Percentiles rank a stretch among this genome's conserved stretches.
Evolutionary conservation across 2,888 invertebrate species (phyloP).

Genomic region (Eudasyphora cyanicolor): DNA sequence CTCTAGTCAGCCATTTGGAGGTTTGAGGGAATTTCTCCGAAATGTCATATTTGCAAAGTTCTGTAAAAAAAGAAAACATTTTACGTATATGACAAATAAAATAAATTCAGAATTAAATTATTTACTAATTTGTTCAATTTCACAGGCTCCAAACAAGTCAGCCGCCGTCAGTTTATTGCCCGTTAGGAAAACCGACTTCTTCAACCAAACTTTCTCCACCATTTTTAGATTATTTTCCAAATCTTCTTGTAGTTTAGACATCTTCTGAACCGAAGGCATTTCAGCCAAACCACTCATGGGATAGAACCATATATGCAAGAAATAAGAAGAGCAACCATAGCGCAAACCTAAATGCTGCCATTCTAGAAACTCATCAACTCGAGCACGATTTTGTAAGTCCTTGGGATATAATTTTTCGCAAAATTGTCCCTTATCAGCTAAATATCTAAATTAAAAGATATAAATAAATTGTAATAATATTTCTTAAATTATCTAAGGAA

Average conservation of each 20-base stretch:
- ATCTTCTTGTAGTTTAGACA: constrained; percentile 74
- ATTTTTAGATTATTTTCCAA: constrained; percentile 82
- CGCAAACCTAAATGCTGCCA: constrained; percentile 86
- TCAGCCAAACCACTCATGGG: constrained; percentile 80
- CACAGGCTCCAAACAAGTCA: constrained; percentile 87
- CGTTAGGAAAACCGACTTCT: constrained; percentile 80
- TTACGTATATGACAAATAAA: too few species aligned
- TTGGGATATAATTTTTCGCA: constrained; percentile 84
- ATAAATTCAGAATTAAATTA: constrained; percentile 2
- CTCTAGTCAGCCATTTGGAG: constrained; percentile 84
- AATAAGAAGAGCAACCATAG: constrained; percentile 82
- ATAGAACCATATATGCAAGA: constrained; percentile 80
- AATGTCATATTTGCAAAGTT: constrained; percentile 84
- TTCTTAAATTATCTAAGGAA: too few species aligned
- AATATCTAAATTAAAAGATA: constrained; percentile 68
- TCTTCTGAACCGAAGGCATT: constrained; percentile 78
- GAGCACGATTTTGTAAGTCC: constrained; percentile 82
- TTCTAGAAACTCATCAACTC: constrained; percentile 86
- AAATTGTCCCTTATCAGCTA: constrained; percentile 71
- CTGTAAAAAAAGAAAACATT: constrained; percentile 77
- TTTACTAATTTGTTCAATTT: constrained; percentile 88
- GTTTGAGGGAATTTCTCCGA: constrained; percentile 83
- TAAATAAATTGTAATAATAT: not conserved
- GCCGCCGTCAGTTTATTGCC: constrained; percentile 85
- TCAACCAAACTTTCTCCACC: constrained; percentile 83